Percentiles rank a stretch among this genome's conserved stretches.
phyloP scores from a whole-genome alignment of 2,113 vertebrate genomes.

The Gymnobelideus leadbeateri region DNA sequence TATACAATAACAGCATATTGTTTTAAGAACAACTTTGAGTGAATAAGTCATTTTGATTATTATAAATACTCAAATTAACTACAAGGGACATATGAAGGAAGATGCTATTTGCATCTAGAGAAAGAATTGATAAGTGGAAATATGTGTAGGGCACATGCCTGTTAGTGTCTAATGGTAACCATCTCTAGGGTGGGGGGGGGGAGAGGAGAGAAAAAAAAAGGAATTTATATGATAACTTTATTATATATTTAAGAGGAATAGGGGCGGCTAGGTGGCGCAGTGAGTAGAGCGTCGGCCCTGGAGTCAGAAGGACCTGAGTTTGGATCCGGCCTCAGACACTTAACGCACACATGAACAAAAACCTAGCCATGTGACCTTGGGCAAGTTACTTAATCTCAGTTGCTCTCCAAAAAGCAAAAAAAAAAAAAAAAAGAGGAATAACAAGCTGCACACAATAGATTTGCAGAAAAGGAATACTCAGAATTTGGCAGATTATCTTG shows the following conservation, averaged over 20 bases:
- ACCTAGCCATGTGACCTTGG: too few relatives aligned
- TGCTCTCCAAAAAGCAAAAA: too few relatives aligned
- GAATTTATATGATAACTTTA: not conserved
- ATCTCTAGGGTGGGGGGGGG: not conserved
- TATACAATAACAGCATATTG: not conserved
- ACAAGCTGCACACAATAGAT: not conserved
- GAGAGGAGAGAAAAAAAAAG: not conserved
- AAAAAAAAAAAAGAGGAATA: not conserved
- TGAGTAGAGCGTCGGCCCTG: too few relatives aligned
- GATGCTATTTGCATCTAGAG: not conserved
- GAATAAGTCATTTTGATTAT: not conserved
- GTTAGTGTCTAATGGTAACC: not conserved
- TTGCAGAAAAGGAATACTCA: not conserved
- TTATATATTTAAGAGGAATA: not conserved
- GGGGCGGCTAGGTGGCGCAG: too few relatives aligned
- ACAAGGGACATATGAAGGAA: not conserved
- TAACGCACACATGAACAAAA: too few relatives aligned
- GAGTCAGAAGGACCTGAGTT: too few relatives aligned
- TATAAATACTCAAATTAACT: not conserved
- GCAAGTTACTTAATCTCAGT: too few relatives aligned
- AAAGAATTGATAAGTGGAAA: not conserved
- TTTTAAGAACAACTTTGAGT: too few relatives aligned
- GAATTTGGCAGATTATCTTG: not conserved
- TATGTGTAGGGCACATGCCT: not conserved
- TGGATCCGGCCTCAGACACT: too few relatives aligned